Evolutionary conservation across 2,797 vertebrate genomes (phyloP), one percentile per base, ranked within the genome.

Genomic region (Gallirallus australis): DNA sequence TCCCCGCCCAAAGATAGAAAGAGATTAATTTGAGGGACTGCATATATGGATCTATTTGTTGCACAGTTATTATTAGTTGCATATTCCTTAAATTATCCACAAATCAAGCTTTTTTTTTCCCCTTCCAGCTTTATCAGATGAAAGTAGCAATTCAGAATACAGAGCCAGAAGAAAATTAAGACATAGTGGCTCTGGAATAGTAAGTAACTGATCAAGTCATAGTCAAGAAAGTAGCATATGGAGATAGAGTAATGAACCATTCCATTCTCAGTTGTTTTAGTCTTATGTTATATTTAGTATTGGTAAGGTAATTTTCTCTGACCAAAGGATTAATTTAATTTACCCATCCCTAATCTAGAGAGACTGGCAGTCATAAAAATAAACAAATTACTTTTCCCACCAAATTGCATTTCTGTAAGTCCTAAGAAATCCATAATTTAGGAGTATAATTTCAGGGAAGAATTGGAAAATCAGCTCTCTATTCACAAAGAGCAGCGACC

Each of bases 121-220:
- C 11, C 24, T 86, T 76, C 8, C 9, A 33, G 3, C 42, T 88
- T 69, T 66, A 65, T 94, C 86, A 96, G 75, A 87, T 96, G 54
- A 96, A 94, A 72, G 63, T 87, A 92, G 48, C 65, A 94, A 94
- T 94, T 86, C 68, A 91, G 70, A 93, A 91, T 87, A 65, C 70
- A 93, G 81, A 90, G 33, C 37, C 82, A 95, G 88, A 84, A 77
- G 52, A 86, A 73, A 28, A 48, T 65, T 76, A 48, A 73, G 40
- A 71, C 78, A 37, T 80, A 80, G 35, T 79, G 47, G 14, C 27
- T 91, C 47, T 82, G 42, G 42, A 92, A 79, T 23, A 54, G 24
- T 77, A 70, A 86, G 17, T 33, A 75, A 79, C 54, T 59, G 63
- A 68, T 65, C 24, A 80, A 80, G 24, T 48, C 60, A 69, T 7